These are phyloP conservation scores for Isoperla grammatica DNA, from an alignment of 2,888 invertebrate genomes.

Conservation along the genomic window DNA sequence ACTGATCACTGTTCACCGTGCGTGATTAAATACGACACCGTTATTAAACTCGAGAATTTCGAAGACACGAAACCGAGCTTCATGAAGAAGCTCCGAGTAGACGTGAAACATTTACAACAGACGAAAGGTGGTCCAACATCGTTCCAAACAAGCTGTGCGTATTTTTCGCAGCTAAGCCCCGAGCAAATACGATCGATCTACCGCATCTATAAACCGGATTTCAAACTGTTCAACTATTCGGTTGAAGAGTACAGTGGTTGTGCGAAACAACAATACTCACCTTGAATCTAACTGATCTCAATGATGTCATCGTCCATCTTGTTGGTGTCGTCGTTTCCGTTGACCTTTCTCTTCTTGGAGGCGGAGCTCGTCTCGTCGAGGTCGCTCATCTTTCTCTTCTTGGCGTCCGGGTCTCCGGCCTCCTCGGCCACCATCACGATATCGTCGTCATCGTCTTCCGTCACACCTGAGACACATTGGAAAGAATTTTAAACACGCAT, in stretches of 20 bases:
- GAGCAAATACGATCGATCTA: conserved; percentile 38
- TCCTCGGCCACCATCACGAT: conserved; percentile 9
- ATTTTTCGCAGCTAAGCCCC: conserved; percentile 38
- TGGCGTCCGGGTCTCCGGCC: background rate
- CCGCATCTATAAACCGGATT: conserved; percentile 40
- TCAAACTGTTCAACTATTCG: conserved; percentile 42
- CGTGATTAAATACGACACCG: conserved; percentile 37
- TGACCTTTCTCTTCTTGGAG: conserved; percentile 8
- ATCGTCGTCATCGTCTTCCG: conserved; percentile 7
- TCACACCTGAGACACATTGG: background rate
- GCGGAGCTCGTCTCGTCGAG: background rate
- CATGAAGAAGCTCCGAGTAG: conserved; percentile 25
- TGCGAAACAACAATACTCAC: conserved; percentile 13
- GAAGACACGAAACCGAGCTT: conserved; percentile 35
- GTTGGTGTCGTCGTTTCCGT: background rate
- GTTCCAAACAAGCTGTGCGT: conserved; percentile 38
- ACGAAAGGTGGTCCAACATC: conserved; percentile 37
- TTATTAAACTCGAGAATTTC: conserved; percentile 40
- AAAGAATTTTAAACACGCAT: too few relatives aligned
- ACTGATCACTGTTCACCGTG: conserved; percentile 41
- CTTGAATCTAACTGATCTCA: conserved; percentile 9
- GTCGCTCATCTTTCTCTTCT: conserved; percentile 9
- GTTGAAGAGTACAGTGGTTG: conserved; percentile 38
- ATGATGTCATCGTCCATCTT: background rate
- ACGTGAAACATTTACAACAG: conserved; percentile 32